Conservation (phyloP, 2,113 vertebrate genomes). For the Phaethon lepturus region DNA sequence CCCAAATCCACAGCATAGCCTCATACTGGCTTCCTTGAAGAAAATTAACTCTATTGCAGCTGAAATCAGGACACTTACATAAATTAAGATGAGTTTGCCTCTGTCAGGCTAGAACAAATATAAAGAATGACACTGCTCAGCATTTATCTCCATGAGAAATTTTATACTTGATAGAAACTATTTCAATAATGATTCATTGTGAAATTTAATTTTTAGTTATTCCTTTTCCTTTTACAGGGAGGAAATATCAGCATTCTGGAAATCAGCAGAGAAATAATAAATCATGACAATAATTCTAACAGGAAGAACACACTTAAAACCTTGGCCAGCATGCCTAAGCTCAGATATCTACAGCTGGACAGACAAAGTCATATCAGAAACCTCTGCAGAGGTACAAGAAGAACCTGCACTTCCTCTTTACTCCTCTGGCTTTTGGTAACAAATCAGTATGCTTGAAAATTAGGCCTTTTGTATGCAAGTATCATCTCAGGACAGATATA, state of each 20-base stretch:
- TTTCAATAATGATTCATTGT: neutral
- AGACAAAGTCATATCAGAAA: neutral
- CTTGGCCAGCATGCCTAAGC: neutral
- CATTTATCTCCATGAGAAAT: neutral
- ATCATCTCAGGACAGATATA: neutral
- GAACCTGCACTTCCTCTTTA: neutral
- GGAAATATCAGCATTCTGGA: neutral
- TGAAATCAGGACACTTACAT: neutral
- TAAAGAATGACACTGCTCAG: neutral
- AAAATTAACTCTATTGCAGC: too few species aligned
- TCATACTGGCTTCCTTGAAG: too few species aligned
- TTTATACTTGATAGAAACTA: neutral
- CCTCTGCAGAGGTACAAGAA: neutral
- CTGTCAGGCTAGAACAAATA: neutral
- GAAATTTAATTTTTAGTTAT: neutral
- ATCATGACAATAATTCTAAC: neutral
- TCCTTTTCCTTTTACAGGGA: neutral
- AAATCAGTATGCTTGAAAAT: neutral
- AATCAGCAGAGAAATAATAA: neutral
- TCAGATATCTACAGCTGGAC: neutral
- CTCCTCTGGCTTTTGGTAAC: neutral
- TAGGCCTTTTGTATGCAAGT: neutral
- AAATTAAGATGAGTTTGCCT: neutral
- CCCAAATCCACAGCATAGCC: too few species aligned
- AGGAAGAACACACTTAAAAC: neutral